Conservation (phyloP, 2,113 vertebrate species). For the Osmerus mordax region DNA sequence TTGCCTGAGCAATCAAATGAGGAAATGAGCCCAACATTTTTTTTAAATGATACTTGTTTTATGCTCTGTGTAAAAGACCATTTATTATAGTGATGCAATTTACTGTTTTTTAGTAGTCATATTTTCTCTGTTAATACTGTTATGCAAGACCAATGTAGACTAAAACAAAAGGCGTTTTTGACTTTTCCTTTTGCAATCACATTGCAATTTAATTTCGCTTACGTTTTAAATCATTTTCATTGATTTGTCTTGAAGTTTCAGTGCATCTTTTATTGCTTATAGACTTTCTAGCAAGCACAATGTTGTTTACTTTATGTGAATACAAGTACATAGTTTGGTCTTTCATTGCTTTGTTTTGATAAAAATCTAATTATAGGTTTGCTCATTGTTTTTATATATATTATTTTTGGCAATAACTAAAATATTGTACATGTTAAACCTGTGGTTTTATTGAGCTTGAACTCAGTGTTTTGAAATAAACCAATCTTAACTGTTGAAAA, state of each 20-base stretch:
- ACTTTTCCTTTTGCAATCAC: conserved; percentile 42
- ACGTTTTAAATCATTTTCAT: conserved; percentile 17
- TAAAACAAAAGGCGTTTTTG: conserved; percentile 31
- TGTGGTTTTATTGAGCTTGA: conserved; percentile 92
- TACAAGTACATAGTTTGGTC: conserved; percentile 60
- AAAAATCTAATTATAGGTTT: conserved; percentile 58
- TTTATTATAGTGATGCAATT: conserved; percentile 55
- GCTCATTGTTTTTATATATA: conserved; percentile 30
- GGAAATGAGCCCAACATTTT: conserved; percentile 50
- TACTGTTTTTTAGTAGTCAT: conserved; percentile 50
- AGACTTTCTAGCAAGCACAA: conserved; percentile 45
- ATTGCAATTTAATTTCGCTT: conserved; percentile 8
- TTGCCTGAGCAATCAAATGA: conserved; percentile 34
- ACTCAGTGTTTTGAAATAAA: conserved; percentile 90
- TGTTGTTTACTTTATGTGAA: conserved; percentile 69
- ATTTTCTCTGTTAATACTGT: conserved; percentile 55
- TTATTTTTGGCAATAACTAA: conserved; percentile 79
- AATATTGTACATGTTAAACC: conserved; percentile 84
- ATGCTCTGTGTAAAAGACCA: conserved; percentile 42
- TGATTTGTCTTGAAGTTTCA: conserved; percentile 22
- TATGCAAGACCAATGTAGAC: conserved; percentile 59
- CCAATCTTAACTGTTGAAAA: conserved; percentile 62
- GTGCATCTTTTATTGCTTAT: conserved; percentile 38
- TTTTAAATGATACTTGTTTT: conserved; percentile 29
- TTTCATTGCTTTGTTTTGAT: conserved; percentile 58